Percentiles rank a stretch among this genome's conserved stretches.
These are phyloP conservation scores for Eueides isabella DNA, from an alignment of 1,140 invertebrate species.

Conservation along the genomic window DNA sequence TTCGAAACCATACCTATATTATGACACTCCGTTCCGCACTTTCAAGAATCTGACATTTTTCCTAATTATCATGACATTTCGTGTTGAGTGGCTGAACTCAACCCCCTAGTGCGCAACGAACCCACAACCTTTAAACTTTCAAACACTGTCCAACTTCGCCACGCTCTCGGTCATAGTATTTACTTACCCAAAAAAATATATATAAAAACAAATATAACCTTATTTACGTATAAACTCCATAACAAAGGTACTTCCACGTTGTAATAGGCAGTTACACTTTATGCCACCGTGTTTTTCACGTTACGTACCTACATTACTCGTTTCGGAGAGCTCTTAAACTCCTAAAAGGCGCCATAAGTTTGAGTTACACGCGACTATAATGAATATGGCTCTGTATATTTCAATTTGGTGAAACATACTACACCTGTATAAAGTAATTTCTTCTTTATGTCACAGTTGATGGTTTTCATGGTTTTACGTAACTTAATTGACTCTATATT, in stretches of 20 bases:
- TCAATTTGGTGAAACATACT: slow-evolving; percentile 55
- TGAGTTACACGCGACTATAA: slow-evolving; percentile 64
- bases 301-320: slow-evolving; percentile 44
- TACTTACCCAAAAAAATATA: neutral
- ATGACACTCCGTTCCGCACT: too few relatives aligned
- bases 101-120: too few relatives aligned
- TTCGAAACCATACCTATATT: too few relatives aligned
- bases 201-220: neutral
- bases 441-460: slow-evolving; percentile 17
- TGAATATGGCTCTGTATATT: slow-evolving; percentile 72
- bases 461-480: slow-evolving; percentile 5
- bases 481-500: neutral
- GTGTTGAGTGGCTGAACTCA: neutral
- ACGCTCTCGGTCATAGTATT: too few relatives aligned
- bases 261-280: slow-evolving; percentile 33
- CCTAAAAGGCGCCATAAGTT: slow-evolving; percentile 67
- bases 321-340: slow-evolving; percentile 57
- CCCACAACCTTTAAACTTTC: too few relatives aligned
- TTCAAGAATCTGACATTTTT: too few relatives aligned
- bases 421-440: slow-evolving; percentile 22
- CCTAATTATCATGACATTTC: neutral
- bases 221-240: slow-evolving; percentile 6
- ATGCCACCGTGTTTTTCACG: slow-evolving; percentile 36
- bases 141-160: too few relatives aligned
- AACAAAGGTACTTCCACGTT: slow-evolving; percentile 2